phyloP scores from a whole-genome alignment of 2,797 vertebrate species.

The Carcharodon carcharias region DNA sequence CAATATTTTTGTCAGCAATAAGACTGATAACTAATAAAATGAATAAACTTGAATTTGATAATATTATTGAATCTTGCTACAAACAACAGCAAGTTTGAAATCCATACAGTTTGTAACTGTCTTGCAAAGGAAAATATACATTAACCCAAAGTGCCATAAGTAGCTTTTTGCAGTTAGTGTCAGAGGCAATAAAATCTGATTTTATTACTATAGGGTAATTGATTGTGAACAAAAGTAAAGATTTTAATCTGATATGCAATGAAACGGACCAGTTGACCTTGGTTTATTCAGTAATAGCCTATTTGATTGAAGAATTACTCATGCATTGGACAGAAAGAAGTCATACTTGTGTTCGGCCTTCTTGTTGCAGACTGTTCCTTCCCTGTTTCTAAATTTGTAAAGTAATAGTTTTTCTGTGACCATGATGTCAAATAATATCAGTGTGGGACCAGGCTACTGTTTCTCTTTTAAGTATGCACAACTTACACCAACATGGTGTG shows the following conservation, averaged over 20 bases:
- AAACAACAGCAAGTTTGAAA: background rate
- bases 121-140: background rate
- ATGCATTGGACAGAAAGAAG: background rate
- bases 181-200: background rate
- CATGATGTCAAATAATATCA: background rate
- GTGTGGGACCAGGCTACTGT: background rate
- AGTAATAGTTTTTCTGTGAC: background rate
- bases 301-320: background rate
- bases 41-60: background rate
- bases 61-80: background rate
- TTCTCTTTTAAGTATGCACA: background rate
- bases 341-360: background rate
- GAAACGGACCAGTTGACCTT: background rate
- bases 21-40: background rate
- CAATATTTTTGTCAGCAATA: background rate
- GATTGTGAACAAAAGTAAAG: background rate
- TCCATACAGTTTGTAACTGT: background rate
- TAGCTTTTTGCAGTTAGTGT: background rate
- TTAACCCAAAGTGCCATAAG: background rate
- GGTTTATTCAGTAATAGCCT: background rate
- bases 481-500: background rate
- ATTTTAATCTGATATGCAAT: background rate
- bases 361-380: background rate
- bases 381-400: background rate
- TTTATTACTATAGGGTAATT: background rate